phyloP scores from a whole-genome alignment of 2,113 vertebrate genomes.

The Laticauda colubrina region DNA sequence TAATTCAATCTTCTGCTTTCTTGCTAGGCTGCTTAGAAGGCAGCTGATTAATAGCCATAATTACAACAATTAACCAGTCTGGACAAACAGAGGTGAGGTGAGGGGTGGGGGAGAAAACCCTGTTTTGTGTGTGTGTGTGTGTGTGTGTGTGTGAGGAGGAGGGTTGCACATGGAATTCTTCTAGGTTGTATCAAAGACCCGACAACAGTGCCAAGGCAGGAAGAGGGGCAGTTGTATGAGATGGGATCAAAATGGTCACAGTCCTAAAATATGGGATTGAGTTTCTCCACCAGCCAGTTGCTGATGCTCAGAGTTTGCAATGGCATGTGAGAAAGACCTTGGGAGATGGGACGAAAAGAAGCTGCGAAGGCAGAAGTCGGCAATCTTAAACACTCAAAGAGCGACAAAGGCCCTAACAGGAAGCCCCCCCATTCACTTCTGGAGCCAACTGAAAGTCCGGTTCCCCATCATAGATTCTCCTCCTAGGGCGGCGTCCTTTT shows the following conservation, averaged over 20 bases:
- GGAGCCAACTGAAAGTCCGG: no score
- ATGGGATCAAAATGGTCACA: neutral
- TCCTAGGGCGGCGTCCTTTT: no score
- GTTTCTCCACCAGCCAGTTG: neutral
- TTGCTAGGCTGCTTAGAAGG: constrained; percentile 28
- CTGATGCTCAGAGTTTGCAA: neutral
- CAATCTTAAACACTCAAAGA: no score
- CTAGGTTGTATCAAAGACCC: no score
- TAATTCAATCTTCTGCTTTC: neutral
- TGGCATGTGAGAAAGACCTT: no score
- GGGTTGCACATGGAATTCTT: neutral
- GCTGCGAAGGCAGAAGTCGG: no score
- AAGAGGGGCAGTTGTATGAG: neutral
- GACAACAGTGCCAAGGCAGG: neutral
- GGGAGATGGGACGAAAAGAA: no score
- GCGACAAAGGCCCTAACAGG: no score
- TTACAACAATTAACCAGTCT: constrained; percentile 51
- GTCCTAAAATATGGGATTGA: neutral
- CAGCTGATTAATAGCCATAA: constrained; percentile 53
- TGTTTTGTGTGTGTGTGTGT: neutral
- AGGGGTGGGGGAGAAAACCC: neutral
- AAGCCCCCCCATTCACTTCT: no score
- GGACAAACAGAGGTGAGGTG: constrained; percentile 7
- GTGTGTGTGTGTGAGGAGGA: neutral
- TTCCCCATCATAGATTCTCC: no score